These are phyloP conservation scores for Syngnathus acus DNA, from an alignment of 2,797 vertebrate species.

Conservation along the genomic window DNA sequence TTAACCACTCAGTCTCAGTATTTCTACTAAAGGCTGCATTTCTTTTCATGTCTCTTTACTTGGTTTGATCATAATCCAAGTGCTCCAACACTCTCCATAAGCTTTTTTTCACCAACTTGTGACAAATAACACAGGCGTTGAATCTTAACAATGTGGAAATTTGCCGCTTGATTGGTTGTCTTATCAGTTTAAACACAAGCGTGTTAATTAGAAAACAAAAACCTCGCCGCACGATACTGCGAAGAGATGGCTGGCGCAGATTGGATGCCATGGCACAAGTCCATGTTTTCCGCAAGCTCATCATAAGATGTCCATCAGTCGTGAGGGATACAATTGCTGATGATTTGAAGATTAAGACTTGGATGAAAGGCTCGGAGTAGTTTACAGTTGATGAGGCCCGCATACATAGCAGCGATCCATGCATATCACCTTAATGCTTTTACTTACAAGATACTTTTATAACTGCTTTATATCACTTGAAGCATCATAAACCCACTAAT, in stretches of 20 bases:
- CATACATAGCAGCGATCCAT: background rate
- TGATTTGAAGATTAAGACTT: background rate
- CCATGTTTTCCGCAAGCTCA: background rate
- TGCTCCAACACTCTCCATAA: slow-evolving; percentile 20
- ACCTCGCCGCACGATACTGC: background rate
- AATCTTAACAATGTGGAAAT: slow-evolving; percentile 38
- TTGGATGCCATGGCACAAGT: background rate
- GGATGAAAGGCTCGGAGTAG: background rate
- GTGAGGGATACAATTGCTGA: background rate
- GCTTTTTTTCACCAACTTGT: slow-evolving; percentile 17
- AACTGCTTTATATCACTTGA: slow-evolving; percentile 28
- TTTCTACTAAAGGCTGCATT: too few relatives aligned
- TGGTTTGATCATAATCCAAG: background rate
- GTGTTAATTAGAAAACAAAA: slow-evolving; percentile 54
- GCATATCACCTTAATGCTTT: slow-evolving; percentile 18
- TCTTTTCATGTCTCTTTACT: background rate
- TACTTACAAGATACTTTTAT: slow-evolving; percentile 38
- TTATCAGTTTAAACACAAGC: slow-evolving; percentile 54
- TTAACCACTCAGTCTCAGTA: too few relatives aligned
- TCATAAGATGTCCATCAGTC: background rate
- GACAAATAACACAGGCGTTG: slow-evolving; percentile 23
- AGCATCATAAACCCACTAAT: slow-evolving; percentile 22
- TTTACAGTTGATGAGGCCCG: background rate
- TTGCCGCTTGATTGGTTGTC: slow-evolving; percentile 41
- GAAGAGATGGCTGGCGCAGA: background rate